These are phyloP conservation scores for Watsonalla binaria DNA, from an alignment of 2,888 invertebrate species.

Conservation along the genomic window DNA sequence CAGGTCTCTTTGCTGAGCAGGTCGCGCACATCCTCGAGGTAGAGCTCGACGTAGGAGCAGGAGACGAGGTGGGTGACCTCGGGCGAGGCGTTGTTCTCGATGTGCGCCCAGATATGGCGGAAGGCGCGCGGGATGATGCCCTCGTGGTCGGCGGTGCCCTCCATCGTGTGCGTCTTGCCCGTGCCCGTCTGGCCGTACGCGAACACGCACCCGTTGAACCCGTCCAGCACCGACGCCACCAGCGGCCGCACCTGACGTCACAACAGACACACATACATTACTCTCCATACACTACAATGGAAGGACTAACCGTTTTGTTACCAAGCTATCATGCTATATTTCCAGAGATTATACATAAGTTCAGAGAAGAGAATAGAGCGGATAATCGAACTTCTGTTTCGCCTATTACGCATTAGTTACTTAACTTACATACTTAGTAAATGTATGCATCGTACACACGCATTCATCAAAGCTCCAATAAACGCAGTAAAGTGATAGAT, in stretches of 20 bases:
- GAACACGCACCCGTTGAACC: slow-evolving; percentile 99
- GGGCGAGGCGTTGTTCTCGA: slow-evolving; percentile 87
- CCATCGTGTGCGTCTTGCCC: slow-evolving; percentile 89
- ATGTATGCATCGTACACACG: too few relatives aligned
- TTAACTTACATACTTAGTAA: too few relatives aligned
- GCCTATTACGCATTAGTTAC: neutral
- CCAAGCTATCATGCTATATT: too few relatives aligned
- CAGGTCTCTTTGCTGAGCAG: slow-evolving; percentile 83
- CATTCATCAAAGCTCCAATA: neutral
- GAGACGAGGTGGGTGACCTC: slow-evolving; percentile 97
- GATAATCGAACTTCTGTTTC: neutral
- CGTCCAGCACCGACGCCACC: slow-evolving; percentile 96
- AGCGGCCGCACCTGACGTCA: slow-evolving; percentile 85
- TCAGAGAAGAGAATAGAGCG: too few relatives aligned
- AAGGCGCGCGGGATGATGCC: slow-evolving; percentile 98
- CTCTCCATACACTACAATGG: neutral
- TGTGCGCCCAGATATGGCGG: slow-evolving; percentile 98
- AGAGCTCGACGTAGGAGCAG: slow-evolving; percentile 98
- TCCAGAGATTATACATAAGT: too few relatives aligned
- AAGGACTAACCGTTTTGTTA: too few relatives aligned
- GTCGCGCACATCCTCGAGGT: slow-evolving; percentile 92
- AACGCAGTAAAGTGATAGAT: neutral
- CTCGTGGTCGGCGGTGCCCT: slow-evolving; percentile 82
- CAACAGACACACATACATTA: neutral
- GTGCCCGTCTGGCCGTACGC: slow-evolving; percentile 99